phyloP scores from a whole-genome alignment of 2,888 invertebrate species.

The Abrostola tripartita region DNA sequence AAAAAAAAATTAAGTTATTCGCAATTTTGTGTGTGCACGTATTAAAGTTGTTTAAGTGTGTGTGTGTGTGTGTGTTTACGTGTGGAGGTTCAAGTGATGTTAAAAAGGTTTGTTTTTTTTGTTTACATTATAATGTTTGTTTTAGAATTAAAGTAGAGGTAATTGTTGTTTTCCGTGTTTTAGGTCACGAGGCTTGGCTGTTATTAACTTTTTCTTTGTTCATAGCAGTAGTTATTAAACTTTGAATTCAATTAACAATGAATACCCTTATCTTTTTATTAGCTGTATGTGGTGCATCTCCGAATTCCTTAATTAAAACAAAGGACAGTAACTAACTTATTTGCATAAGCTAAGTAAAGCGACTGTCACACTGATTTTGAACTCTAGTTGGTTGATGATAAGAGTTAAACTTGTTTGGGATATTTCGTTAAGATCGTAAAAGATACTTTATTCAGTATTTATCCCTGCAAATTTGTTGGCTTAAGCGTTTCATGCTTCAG shows the following conservation, averaged over 20 bases:
- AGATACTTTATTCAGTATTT: slow-evolving; percentile 36
- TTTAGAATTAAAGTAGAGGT: slow-evolving; percentile 21
- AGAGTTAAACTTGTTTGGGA: slow-evolving; percentile 24
- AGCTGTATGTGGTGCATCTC: slow-evolving; percentile 8
- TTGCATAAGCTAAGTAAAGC: slow-evolving; percentile 21
- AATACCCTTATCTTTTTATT: not conserved
- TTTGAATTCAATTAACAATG: not conserved
- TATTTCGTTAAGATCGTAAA: slow-evolving; percentile 27
- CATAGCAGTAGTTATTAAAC: not conserved
- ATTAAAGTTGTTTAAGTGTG: slow-evolving; percentile 28
- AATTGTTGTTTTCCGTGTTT: slow-evolving; percentile 49
- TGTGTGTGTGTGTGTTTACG: slow-evolving; percentile 26
- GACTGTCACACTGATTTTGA: not conserved
- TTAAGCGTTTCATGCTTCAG: slow-evolving; percentile 27
- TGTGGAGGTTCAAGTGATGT: slow-evolving; percentile 30
- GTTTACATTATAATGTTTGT: slow-evolving; percentile 17
- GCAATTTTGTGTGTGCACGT: slow-evolving; percentile 35
- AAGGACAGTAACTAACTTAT: slow-evolving; percentile 35
- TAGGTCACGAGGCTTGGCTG: slow-evolving; percentile 39
- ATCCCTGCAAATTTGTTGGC: slow-evolving; percentile 38
- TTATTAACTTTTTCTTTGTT: slow-evolving; percentile 18
- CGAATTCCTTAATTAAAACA: slow-evolving; percentile 24
- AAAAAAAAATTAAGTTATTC: slow-evolving; percentile 38
- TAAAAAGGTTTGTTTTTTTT: slow-evolving; percentile 42
- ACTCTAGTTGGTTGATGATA: slow-evolving; percentile 11